phyloP scores from a whole-genome alignment of 2,888 invertebrate species.

The Chymomyza fuscimana region DNA sequence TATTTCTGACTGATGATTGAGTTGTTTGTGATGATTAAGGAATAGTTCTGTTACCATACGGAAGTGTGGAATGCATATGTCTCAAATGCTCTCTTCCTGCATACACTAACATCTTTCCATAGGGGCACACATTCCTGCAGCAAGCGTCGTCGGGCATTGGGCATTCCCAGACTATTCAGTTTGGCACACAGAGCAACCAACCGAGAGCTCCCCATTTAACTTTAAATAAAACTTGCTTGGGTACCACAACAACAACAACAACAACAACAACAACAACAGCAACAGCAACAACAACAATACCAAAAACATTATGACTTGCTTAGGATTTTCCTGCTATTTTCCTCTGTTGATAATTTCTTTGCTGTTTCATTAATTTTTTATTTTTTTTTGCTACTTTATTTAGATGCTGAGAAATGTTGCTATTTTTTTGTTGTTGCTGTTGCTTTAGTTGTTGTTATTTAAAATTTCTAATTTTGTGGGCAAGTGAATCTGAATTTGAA shows the following conservation, averaged over 20 bases:
- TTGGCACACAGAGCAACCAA: constrained; percentile 16
- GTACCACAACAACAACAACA: constrained; percentile 23
- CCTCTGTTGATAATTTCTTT: constrained; percentile 11
- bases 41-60: constrained; percentile 42
- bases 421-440: constrained; percentile 41
- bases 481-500: constrained; percentile 73
- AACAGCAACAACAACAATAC: constrained; percentile 10
- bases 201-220: constrained; percentile 37
- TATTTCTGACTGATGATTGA: constrained; percentile 69
- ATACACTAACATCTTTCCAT: constrained; percentile 17
- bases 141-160: constrained; percentile 51
- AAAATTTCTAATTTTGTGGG: constrained; percentile 74
- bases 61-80: constrained; percentile 57
- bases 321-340: constrained; percentile 41
- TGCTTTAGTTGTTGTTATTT: constrained; percentile 46
- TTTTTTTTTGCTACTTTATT: constrained; percentile 60
- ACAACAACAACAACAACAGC: not conserved
- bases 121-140: constrained; percentile 53
- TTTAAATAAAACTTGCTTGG: constrained; percentile 61
- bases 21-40: constrained; percentile 60
- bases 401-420: constrained; percentile 63
- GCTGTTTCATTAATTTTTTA: constrained; percentile 15
- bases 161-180: constrained; percentile 66
- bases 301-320: constrained; percentile 39
- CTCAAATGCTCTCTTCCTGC: constrained; percentile 2